Evolutionary conservation across 2,888 invertebrate species (phyloP).

Genomic region (Sisyra terminalis): DNA sequence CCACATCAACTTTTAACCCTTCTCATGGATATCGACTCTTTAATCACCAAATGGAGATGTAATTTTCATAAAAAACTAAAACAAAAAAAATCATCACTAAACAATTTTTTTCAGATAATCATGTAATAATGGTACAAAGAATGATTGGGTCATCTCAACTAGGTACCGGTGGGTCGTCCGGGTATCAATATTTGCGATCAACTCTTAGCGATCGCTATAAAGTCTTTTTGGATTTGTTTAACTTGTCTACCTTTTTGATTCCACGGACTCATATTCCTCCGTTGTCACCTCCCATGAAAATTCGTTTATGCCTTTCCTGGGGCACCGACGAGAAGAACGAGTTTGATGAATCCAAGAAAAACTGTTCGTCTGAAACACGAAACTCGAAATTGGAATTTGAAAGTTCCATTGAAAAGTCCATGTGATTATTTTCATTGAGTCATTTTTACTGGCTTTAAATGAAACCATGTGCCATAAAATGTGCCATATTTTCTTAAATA

Average conservation of each 20-base stretch:
- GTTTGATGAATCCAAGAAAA: constrained; percentile 1
- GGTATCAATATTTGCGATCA: constrained; percentile 92
- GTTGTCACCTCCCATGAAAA: constrained; percentile 67
- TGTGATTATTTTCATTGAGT: constrained; percentile 11
- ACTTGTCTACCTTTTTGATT: constrained; percentile 89
- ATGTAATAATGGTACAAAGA: constrained; percentile 94
- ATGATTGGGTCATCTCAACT: constrained; percentile 95
- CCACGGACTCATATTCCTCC: constrained; percentile 85
- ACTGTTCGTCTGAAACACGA: background rate
- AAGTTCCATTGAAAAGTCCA: constrained; percentile 18
- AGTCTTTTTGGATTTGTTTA: constrained; percentile 94
- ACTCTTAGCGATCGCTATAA: constrained; percentile 98
- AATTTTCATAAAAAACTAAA: constrained; percentile 18
- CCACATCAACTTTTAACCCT: constrained; percentile 89
- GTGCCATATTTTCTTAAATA: too few species aligned
- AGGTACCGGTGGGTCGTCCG: constrained; percentile 96
- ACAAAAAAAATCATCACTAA: background rate
- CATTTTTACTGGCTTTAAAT: background rate
- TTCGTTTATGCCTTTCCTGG: constrained; percentile 45
- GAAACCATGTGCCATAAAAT: too few species aligned
- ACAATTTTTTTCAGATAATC: constrained; percentile 60
- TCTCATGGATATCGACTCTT: constrained; percentile 94
- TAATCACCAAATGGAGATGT: constrained; percentile 99
- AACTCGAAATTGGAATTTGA: constrained; percentile 14
- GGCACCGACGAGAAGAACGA: constrained; percentile 18